These are phyloP conservation scores for Oxyteleia sp. DNA, from an alignment of 2,888 invertebrate genomes.

Conservation along the genomic window DNA sequence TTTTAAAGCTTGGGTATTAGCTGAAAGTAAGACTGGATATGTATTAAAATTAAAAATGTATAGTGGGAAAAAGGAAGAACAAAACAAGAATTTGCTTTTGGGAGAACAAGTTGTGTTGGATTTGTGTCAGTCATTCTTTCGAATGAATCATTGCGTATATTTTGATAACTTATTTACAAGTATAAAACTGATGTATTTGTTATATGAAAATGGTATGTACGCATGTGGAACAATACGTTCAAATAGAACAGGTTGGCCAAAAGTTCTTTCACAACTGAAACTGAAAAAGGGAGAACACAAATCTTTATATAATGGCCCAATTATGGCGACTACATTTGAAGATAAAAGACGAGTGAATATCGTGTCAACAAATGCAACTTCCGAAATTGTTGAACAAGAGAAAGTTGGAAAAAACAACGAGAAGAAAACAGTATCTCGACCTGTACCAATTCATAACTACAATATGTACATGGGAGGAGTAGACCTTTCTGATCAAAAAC, in stretches of 20 bases:
- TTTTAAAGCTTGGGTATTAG: constrained; percentile 23
- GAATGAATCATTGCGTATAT: constrained; percentile 10
- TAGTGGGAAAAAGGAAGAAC: constrained; percentile 20
- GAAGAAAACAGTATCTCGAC: no score
- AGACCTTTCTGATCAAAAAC: constrained; percentile 19
- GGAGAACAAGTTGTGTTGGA: constrained; percentile 18
- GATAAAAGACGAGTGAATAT: constrained; percentile 36
- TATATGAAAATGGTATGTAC: constrained; percentile 13
- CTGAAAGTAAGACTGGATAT: constrained; percentile 23
- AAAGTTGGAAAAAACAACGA: neutral
- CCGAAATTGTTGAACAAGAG: neutral
- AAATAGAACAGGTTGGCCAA: constrained; percentile 29
- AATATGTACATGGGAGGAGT: constrained; percentile 26
- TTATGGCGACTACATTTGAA: constrained; percentile 18
- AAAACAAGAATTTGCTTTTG: neutral
- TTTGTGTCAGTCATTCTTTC: constrained; percentile 13
- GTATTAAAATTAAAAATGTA: constrained; percentile 20
- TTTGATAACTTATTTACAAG: constrained; percentile 33
- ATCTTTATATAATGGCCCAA: constrained; percentile 2
- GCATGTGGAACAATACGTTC: constrained; percentile 26
- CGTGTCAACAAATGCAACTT: constrained; percentile 16
- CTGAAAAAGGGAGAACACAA: constrained; percentile 9
- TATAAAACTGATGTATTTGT: constrained; percentile 2
- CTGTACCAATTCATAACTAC: constrained; percentile 1
- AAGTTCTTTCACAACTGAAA: constrained; percentile 8